Conservation (phyloP, 2,113 vertebrate species). For the Dromas ardeola region DNA sequence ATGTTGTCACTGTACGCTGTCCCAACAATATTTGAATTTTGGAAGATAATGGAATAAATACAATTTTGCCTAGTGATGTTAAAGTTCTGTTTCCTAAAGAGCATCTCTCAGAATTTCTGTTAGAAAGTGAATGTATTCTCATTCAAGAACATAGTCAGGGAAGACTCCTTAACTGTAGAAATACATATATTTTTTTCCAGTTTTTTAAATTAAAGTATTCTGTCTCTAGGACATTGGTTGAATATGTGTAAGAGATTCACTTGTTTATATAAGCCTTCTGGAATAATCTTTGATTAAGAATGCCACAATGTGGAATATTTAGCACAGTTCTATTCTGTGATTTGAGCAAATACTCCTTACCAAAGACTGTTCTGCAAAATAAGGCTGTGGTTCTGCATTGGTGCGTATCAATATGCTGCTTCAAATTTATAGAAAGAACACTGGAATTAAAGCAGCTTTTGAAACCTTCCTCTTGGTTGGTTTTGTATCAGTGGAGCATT, state of each 20-base stretch:
- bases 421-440: neutral
- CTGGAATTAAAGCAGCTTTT: neutral
- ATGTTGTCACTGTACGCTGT: neutral
- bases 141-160: neutral
- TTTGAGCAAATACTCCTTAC: neutral
- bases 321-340: neutral
- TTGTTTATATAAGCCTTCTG: neutral
- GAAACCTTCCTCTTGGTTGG: neutral
- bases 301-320: neutral
- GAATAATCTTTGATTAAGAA: neutral
- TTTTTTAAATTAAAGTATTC: neutral
- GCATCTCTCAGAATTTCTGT: neutral
- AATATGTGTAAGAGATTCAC: neutral
- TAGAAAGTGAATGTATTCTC: conserved; percentile 16
- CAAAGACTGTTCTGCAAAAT: neutral
- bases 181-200: neutral
- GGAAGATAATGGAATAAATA: neutral
- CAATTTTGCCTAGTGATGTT: neutral
- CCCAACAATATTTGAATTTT: neutral
- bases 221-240: neutral
- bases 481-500: neutral
- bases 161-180: neutral
- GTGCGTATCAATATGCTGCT: neutral
- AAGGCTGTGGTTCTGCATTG: neutral
- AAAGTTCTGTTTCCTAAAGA: conserved; percentile 19